Conservation (phyloP, 2,888 invertebrate species). For the Stenodema calcarata region DNA sequence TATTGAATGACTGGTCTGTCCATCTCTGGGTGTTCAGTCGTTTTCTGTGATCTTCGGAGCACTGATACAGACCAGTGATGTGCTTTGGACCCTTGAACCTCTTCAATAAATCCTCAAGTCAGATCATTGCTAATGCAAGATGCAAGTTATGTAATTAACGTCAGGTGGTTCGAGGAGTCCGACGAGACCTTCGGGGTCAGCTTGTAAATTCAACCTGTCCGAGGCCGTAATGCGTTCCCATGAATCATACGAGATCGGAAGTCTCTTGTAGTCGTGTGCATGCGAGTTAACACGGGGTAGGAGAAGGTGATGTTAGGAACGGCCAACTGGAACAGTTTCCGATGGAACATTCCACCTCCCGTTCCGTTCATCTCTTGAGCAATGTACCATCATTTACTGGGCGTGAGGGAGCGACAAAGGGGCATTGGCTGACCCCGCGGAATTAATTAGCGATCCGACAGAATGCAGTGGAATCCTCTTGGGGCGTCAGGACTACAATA, state of each 20-base stretch:
- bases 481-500: background rate
- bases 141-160: background rate
- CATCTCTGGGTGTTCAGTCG: too few relatives aligned
- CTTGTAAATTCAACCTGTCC: background rate
- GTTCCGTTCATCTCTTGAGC: background rate
- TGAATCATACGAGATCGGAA: background rate
- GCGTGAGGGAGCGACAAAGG: too few relatives aligned
- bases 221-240: background rate
- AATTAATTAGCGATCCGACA: slow-evolving; percentile 6
- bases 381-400: background rate
- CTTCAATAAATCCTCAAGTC: background rate
- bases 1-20: too few relatives aligned
- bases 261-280: background rate
- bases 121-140: background rate
- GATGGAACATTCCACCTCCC: background rate
- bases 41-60: too few relatives aligned
- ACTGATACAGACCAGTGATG: too few relatives aligned
- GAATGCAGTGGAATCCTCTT: background rate
- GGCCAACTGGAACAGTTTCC: background rate
- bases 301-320: background rate
- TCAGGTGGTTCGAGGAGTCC: background rate
- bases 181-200: background rate
- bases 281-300: background rate
- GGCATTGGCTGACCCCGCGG: background rate
- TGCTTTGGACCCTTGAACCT: too few relatives aligned